phyloP scores from a whole-genome alignment of 2,888 invertebrate species.

The Chorisops tibialis region DNA sequence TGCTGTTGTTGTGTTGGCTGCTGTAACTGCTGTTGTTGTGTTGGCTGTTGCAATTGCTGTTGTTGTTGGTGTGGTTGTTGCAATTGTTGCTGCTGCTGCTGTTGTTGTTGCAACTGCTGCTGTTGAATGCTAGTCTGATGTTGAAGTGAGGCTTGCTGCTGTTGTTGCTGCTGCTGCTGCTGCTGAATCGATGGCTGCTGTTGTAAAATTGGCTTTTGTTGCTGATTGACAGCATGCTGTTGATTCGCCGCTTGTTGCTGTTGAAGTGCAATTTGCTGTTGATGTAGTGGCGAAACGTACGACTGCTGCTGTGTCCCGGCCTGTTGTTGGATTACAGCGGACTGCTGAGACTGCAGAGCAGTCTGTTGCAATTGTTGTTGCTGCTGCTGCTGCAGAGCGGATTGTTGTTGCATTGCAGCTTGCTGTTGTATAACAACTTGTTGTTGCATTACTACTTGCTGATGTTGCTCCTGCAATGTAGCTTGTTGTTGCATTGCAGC shows the following conservation, averaged over 20 bases:
- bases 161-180: background rate
- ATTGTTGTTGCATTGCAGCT: background rate
- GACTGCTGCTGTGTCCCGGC: conserved; percentile 35
- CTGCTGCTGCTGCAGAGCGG: background rate
- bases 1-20: background rate
- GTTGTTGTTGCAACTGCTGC: background rate
- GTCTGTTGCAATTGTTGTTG: background rate
- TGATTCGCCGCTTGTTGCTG: conserved; percentile 29
- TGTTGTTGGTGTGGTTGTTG: conserved; percentile 10
- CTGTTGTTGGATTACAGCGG: background rate
- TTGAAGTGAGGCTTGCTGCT: background rate
- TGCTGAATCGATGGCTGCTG: background rate
- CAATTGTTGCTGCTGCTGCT: conserved; percentile 10
- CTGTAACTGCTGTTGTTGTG: conserved; percentile 5
- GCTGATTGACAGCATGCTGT: no score
- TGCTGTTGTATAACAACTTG: no score
- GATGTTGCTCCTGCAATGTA: conserved; percentile 34
- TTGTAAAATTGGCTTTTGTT: conserved; percentile 29
- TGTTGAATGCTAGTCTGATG: background rate
- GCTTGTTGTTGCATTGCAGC: background rate
- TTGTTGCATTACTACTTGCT: conserved; percentile 35
- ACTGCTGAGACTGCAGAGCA: background rate
- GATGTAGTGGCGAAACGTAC: conserved; percentile 35
- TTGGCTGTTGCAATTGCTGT: conserved; percentile 13
- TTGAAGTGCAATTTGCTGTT: conserved; percentile 31